phyloP scores from a whole-genome alignment of 92 coral and sea anemone species.

The Plumapathes pennacea region DNA sequence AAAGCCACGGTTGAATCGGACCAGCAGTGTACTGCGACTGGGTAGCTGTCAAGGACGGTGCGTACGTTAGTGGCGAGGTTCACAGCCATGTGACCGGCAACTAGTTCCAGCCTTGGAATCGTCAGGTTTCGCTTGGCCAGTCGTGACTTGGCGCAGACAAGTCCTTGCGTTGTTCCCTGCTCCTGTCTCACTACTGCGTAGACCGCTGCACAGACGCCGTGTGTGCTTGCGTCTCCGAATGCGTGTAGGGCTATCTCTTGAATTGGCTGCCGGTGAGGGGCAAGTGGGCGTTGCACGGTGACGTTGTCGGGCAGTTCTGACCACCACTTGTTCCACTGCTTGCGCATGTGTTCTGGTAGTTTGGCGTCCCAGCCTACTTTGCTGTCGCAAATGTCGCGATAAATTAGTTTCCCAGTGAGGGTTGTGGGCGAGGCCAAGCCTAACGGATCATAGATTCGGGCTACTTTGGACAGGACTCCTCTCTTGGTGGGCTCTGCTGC shows the following conservation, averaged over 20 bases:
- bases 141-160: conserved; percentile 3
- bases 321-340: conserved; percentile 4
- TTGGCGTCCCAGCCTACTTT: conserved; percentile 5
- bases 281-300: neutral
- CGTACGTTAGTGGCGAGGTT: conserved; percentile 3
- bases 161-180: conserved; percentile 4
- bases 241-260: neutral
- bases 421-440: conserved; percentile 1
- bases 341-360: conserved; percentile 3
- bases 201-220: neutral
- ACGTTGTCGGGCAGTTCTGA: neutral
- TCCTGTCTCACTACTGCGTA: conserved; percentile 3
- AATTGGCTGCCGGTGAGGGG: neutral
- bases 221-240: neutral
- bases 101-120: neutral
- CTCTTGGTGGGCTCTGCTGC: conserved; percentile 3
- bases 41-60: neutral
- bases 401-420: neutral
- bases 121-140: conserved; percentile 4
- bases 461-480: neutral
- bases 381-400: conserved; percentile 3
- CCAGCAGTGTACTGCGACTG: too few relatives aligned
- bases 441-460: neutral
- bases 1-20: too few relatives aligned
- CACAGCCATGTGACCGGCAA: conserved; percentile 4